Conservation (phyloP, 2,113 vertebrate species). For the Cheilinus undulatus region DNA sequence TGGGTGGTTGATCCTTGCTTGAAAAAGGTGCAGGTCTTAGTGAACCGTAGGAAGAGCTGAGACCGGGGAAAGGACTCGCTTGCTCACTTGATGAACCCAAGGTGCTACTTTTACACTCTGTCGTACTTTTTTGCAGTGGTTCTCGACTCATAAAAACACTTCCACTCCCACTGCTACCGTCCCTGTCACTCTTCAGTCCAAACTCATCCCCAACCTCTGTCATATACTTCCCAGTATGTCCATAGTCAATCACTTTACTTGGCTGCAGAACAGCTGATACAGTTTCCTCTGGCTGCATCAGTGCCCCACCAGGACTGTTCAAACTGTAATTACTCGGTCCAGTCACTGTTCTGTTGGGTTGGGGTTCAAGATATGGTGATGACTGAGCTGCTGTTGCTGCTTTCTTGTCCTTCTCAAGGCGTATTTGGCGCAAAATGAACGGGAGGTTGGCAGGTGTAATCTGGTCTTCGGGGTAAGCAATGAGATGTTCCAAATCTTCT, state of each 20-base stretch:
- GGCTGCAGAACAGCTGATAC: conserved; percentile 75
- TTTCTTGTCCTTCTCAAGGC: conserved; percentile 88
- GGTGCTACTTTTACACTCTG: conserved; percentile 34
- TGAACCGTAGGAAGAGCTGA: neutral
- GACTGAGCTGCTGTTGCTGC: conserved; percentile 44
- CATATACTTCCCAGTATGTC: conserved; percentile 89
- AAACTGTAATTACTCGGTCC: neutral
- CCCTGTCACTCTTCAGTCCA: neutral
- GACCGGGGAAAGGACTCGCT: neutral
- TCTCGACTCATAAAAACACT: neutral
- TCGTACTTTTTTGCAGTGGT: conserved; percentile 62
- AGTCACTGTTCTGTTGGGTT: neutral
- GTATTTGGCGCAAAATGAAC: conserved; percentile 91
- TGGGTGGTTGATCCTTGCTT: accelerated
- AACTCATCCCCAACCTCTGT: conserved; percentile 81
- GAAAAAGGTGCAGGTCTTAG: conserved; percentile 1
- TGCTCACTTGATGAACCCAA: conserved; percentile 18
- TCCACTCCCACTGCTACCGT: neutral
- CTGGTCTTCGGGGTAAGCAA: conserved; percentile 92
- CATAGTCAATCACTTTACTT: conserved; percentile 93
- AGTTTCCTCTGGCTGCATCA: neutral
- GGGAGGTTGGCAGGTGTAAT: conserved; percentile 94
- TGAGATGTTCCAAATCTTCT: conserved; percentile 93
- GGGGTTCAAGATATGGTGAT: conserved; percentile 22
- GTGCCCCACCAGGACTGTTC: neutral